Base-by-base conservation (phyloP, 2,888 invertebrate genomes). In the Eupithecia dodoneata region DNA sequence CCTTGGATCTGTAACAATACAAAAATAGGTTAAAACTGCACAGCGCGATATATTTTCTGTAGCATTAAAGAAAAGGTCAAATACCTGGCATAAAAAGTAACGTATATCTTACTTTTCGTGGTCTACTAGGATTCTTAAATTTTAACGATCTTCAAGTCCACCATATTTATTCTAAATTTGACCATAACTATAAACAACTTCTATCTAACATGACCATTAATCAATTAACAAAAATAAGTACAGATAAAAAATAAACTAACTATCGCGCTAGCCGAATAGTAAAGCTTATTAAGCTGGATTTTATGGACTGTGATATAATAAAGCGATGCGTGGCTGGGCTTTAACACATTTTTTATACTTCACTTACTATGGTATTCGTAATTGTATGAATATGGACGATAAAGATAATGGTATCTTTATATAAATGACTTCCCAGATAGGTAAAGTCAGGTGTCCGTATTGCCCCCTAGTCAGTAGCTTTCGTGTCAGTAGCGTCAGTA, bases 1-100 rank as follows among this genome's bases (percentile, higher is more conserved):
- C 85, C 87, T 86, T 84, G 88, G 85, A 93, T 92, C 94, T 94
- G 94, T 71, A 94, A 94, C 94, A 94, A 94, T 76, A 83, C 42
- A 75, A 59, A 63, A 63, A 63, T 63, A 63, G 2, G 30, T 63
- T 63, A 30, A 30, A 63, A 63, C 2, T 52, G 15, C 52, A n/a
- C 9, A 9, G 30, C 18, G 10, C 10, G 9, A 55, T 55, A 52
- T n/a, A 2, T 18, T 59, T 1, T 3, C 9, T 18, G n/a, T n/a
- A 59, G 9, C 18, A 18, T 18, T 3, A 59, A 59, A 9, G 18
- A 59, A 18, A 7, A 18, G 9, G 9, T 18, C n/a, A 18, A 59
- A 59, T n/a, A 52, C 52, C 18, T 59, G 30, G 10, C 30, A 30
- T 30, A 63, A 63, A n/a, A 30, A 63, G 10, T 30, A 63, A 63